A percentile compares a stretch with the other conserved stretches of the same genome.
phyloP scores from a whole-genome alignment of 2,888 invertebrate genomes.

The Thelaira solivaga region DNA sequence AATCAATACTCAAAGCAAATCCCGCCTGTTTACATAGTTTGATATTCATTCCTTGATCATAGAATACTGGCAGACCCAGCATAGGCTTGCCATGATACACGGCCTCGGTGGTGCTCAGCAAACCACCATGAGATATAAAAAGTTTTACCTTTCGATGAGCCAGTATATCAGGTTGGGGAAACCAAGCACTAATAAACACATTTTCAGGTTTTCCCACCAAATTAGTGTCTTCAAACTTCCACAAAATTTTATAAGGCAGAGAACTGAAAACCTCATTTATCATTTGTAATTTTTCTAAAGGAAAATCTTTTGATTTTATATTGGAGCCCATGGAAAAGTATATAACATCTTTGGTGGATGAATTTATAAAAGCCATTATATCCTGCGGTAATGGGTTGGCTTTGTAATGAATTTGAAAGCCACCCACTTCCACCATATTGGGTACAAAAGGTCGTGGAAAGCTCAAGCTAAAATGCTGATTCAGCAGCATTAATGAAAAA shows the following conservation, averaged over 20 bases:
- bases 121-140: conserved; percentile 79
- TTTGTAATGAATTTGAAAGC: conserved; percentile 67
- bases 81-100: conserved; percentile 76
- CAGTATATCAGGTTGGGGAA: conserved; percentile 75
- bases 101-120: conserved; percentile 78
- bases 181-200: conserved; percentile 73
- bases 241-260: conserved; percentile 67
- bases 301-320: conserved; percentile 63
- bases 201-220: conserved; percentile 66
- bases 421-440: conserved; percentile 71
- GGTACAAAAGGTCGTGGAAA: conserved; percentile 69
- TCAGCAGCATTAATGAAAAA: conserved; percentile 70
- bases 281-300: conserved; percentile 33
- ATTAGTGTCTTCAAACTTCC: conserved; percentile 65
- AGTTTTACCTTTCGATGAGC: conserved; percentile 78
- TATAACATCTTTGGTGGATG: conserved; percentile 67
- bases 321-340: conserved; percentile 71
- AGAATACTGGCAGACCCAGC: conserved; percentile 75
- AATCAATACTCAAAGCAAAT: conserved; percentile 68
- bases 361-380: conserved; percentile 67
- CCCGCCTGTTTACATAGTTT: conserved; percentile 68
- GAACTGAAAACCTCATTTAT: conserved; percentile 61
- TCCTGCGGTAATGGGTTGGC: conserved; percentile 53
- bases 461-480: conserved; percentile 70
- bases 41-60: conserved; percentile 75